These are phyloP conservation scores for Meta bourneti DNA, from an alignment of 2,888 invertebrate genomes.

Conservation along the genomic window DNA sequence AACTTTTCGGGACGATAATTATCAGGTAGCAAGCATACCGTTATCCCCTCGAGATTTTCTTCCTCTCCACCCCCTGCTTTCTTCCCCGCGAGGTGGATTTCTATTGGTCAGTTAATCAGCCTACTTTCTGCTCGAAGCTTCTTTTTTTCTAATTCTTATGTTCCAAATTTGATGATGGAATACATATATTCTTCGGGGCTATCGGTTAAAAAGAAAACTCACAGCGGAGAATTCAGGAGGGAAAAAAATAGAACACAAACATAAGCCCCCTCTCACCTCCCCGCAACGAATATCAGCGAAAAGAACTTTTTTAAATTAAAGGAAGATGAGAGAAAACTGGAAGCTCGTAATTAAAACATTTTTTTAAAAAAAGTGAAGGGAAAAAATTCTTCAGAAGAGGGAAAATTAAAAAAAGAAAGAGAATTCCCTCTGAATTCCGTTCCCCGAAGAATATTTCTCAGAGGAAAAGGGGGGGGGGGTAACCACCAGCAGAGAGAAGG, in stretches of 20 bases:
- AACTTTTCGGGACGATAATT: conserved; percentile 49
- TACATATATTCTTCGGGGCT: not conserved
- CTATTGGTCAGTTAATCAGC: conserved; percentile 42
- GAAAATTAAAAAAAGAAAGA: not conserved
- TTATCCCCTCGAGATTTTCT: not conserved
- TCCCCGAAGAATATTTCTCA: not conserved
- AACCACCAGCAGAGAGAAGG: not conserved
- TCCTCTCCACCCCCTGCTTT: too few relatives aligned
- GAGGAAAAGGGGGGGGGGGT: not conserved
- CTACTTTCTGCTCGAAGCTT: not conserved
- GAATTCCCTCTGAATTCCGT: not conserved
- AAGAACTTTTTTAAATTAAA: not conserved
- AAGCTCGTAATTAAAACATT: conserved; percentile 37
- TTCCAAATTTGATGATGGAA: not conserved
- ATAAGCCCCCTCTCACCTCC: not conserved
- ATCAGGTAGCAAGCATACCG: conserved; percentile 40
- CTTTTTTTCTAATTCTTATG: not conserved
- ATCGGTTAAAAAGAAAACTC: not conserved
- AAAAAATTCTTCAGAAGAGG: not conserved
- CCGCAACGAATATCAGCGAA: not conserved
- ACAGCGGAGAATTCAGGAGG: not conserved
- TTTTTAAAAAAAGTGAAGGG: not conserved
- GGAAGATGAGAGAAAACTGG: conserved; percentile 13
- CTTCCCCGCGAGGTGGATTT: not conserved
- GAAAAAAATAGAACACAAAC: not conserved